Evolutionary conservation across 2,888 invertebrate species (phyloP).

Genomic region (Tridacna crocea): DNA sequence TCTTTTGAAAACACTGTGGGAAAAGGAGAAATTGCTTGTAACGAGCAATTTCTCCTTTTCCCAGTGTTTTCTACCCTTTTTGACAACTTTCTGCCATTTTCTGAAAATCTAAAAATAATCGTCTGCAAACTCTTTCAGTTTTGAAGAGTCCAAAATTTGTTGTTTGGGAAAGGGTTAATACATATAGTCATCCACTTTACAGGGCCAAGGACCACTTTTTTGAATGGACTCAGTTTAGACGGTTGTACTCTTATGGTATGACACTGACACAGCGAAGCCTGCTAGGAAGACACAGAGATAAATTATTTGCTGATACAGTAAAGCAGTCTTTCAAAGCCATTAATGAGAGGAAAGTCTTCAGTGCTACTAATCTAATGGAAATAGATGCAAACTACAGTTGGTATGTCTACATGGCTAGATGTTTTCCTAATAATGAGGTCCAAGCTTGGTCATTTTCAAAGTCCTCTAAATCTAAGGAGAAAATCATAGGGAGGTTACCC

Average conservation of each 20-base stretch:
- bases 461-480: no score
- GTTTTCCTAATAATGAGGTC: no score
- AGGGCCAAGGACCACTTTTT: conserved; percentile 91
- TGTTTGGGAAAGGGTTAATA: no score
- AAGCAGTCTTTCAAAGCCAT: conserved; percentile 87
- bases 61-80: no score
- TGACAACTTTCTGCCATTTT: no score
- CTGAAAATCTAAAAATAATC: no score
- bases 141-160: no score
- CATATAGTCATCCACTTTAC: conserved; percentile 39
- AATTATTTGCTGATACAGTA: conserved; percentile 90
- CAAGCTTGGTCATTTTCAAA: not conserved
- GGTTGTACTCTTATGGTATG: conserved; percentile 96
- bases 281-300: conserved; percentile 92
- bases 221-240: conserved; percentile 95
- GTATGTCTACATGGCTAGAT: conserved; percentile 74
- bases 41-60: no score
- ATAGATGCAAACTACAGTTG: conserved; percentile 95
- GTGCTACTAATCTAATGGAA: conserved; percentile 94
- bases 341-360: conserved; percentile 92
- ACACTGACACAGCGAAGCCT: conserved; percentile 95
- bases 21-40: no score
- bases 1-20: no score
- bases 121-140: no score
- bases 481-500: no score